phyloP scores from a whole-genome alignment of 2,888 invertebrate species.

The Siphlonurus alternatus region DNA sequence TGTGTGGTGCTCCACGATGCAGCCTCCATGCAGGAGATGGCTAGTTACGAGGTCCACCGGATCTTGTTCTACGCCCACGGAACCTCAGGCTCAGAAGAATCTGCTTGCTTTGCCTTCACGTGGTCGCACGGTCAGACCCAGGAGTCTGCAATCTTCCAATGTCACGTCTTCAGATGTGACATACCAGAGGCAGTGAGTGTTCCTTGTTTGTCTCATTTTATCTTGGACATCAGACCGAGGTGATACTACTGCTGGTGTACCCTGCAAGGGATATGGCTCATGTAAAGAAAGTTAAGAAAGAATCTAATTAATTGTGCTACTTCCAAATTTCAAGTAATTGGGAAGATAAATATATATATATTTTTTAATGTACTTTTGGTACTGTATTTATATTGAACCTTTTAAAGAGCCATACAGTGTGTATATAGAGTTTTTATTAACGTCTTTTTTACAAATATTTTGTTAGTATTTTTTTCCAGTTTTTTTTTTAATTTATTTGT shows the following conservation, averaged over 20 bases:
- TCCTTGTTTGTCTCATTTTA: constrained; percentile 7
- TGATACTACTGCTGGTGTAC: neutral
- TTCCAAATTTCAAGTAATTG: too few relatives aligned
- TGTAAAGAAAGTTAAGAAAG: neutral
- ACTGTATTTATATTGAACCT: too few relatives aligned
- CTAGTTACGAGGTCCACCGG: constrained; percentile 77
- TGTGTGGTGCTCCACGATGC: constrained; percentile 50
- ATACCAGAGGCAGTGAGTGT: constrained; percentile 75
- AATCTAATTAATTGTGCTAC: neutral
- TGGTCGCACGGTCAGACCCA: constrained; percentile 86
- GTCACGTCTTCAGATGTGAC: constrained; percentile 94
- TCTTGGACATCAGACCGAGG: neutral
- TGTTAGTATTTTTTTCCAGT: too few relatives aligned
- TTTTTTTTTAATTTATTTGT: too few relatives aligned
- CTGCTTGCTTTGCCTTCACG: constrained; percentile 95
- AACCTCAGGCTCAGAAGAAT: constrained; percentile 59
- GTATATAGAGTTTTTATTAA: too few relatives aligned
- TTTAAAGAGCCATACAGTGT: too few relatives aligned
- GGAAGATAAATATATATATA: too few relatives aligned
- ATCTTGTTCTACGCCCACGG: constrained; percentile 93
- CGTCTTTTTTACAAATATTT: too few relatives aligned
- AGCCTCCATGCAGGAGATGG: constrained; percentile 59
- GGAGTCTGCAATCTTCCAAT: constrained; percentile 82
- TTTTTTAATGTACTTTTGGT: too few relatives aligned
- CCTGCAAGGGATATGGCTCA: neutral